Base-by-base conservation (phyloP, 2,888 invertebrate species). In the Acleris holmiana region DNA sequence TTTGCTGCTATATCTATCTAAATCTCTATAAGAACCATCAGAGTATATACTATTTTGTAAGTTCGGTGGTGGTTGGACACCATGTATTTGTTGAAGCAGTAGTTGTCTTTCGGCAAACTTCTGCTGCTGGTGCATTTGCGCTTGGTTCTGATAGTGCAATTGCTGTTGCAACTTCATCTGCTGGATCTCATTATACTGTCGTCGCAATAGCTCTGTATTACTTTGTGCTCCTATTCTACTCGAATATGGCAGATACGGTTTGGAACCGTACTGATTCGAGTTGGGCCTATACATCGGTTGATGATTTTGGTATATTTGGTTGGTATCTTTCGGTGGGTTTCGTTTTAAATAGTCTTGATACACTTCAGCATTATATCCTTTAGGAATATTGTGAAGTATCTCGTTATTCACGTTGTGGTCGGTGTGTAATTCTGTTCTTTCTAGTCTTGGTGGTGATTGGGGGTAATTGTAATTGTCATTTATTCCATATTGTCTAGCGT, bases 131-230 rank as follows among this genome's bases (percentile, higher is more conserved):
- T 94, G 93, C 85, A 94, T 93, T 72, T 93, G 91, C 23, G 94
- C 94, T 75, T 94, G 94, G 72, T 93, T 94, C 71, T 94, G 94
- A 69, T 94, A 94, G 71, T 93, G 94, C 76, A 94, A 81, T 77
- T 94, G 94, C 46, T 94, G 94, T 72, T 94, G 94, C 71, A 94
- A 79, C 80, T 94, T 94, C 87, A 94, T 94, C 79, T 94, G 94
- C 74, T 94, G 94, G 70, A 94, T 85, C 80, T 94, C 94, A 73
- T 94, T 94, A 69, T 94, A 94, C 75, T 94, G 94, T 70, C 93
- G 89, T 71, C 94, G 88, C 72, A 94, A 79, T 70, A 94, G 71
- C 70, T 94, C 94, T 50, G 94, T 94, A 70, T 94, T 94, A 77
- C 94, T 94, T 67, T 91, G 90, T 23, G 91, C 85, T 71, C 92